Evolutionary conservation across 2,888 invertebrate genomes (phyloP).

Genomic region (Megalurothrips usitatus): DNA sequence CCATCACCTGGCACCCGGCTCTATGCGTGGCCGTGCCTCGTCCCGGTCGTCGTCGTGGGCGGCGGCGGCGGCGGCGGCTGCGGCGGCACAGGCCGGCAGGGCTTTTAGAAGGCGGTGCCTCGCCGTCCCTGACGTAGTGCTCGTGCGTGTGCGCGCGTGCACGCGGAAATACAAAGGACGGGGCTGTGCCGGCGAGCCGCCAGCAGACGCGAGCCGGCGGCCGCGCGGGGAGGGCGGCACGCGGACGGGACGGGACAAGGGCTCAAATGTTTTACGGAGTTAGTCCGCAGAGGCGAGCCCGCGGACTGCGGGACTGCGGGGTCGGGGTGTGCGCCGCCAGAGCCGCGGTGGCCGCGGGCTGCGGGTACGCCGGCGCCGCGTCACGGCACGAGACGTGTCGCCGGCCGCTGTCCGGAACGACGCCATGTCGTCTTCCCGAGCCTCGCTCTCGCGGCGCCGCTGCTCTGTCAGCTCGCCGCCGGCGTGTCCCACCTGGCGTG

Average conservation of each 20-base stretch:
- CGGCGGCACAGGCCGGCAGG: too few relatives aligned
- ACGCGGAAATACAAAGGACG: not conserved
- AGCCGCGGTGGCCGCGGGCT: too few relatives aligned
- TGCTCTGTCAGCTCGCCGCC: slow-evolving; percentile 14
- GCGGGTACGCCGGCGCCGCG: not conserved
- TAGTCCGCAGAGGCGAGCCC: too few relatives aligned
- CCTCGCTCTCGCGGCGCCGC: not conserved
- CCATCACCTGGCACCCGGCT: too few relatives aligned
- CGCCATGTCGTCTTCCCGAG: not conserved
- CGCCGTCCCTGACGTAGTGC: too few relatives aligned
- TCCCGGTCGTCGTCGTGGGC: too few relatives aligned
- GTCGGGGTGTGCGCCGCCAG: not conserved
- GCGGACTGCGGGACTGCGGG: not conserved
- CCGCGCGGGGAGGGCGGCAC: not conserved
- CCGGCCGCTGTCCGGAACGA: not conserved
- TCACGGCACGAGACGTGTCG: not conserved
- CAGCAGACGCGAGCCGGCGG: not conserved
- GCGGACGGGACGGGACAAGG: not conserved
- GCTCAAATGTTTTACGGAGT: too few relatives aligned
- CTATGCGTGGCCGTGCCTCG: too few relatives aligned
- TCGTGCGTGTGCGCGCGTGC: not conserved
- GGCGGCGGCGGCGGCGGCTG: too few relatives aligned
- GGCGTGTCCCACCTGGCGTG: not conserved
- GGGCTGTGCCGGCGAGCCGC: not conserved
- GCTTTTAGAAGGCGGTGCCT: too few relatives aligned